Conservation (phyloP, 1,140 invertebrate species). For the Zaprionus davidi region DNA sequence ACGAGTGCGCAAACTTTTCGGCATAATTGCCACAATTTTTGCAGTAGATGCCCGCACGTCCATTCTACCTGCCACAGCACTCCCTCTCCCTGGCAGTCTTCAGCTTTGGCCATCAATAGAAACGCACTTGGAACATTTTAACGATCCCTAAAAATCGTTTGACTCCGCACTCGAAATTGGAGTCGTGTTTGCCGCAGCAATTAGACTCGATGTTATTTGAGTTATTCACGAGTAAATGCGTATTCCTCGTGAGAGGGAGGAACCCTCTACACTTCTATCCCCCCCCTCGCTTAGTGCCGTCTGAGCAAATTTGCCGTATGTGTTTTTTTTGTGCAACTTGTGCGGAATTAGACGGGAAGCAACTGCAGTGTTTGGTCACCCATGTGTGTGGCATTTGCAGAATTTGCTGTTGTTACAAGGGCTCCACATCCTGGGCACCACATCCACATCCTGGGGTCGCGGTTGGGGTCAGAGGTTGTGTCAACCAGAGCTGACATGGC, state of each 20-base stretch:
- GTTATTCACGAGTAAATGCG: conserved; percentile 42
- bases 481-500: conserved; percentile 47
- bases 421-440: background rate
- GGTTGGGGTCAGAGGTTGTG: conserved; percentile 27
- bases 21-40: conserved; percentile 79
- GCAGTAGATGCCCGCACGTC: conserved; percentile 39
- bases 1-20: conserved; percentile 51
- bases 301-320: conserved; percentile 32
- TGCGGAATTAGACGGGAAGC: conserved; percentile 28
- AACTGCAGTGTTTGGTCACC: conserved; percentile 25
- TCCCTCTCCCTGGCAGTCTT: background rate
- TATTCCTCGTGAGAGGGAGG: conserved; percentile 13
- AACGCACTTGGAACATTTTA: conserved; percentile 32
- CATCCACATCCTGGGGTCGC: background rate
- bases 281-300: conserved; percentile 23
- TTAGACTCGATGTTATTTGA: conserved; percentile 50
- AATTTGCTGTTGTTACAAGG: conserved; percentile 4
- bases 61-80: background rate
- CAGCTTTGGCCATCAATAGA: conserved; percentile 31
- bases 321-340: conserved; percentile 15
- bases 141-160: conserved; percentile 27
- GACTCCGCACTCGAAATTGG: conserved; percentile 30
- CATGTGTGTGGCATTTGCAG: conserved; percentile 26
- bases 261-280: conserved; percentile 12
- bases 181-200: conserved; percentile 35